Evolutionary conservation across 2,113 vertebrate genomes (phyloP).

Genomic region (Hystrix cristata): DNA sequence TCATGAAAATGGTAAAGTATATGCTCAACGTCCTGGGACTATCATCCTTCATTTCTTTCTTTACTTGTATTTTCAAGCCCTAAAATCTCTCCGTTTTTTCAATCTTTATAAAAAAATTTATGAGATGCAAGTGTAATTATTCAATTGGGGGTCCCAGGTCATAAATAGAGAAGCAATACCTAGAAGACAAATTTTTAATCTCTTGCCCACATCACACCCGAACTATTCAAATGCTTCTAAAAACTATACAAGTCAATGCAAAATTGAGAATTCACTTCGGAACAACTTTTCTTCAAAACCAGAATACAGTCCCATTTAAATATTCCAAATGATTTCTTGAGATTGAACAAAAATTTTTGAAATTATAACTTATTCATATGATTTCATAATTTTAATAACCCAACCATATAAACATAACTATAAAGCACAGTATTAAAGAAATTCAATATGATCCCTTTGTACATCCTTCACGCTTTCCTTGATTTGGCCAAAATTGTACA

Average conservation of each 20-base stretch:
- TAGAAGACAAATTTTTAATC: background rate
- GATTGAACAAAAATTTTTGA: background rate
- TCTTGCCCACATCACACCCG: background rate
- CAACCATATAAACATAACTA: background rate
- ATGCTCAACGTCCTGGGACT: background rate
- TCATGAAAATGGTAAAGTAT: background rate
- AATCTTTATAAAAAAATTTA: background rate
- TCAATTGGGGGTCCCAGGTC: background rate
- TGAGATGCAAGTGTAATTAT: background rate
- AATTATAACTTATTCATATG: background rate
- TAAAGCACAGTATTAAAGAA: background rate
- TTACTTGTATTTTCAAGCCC: background rate
- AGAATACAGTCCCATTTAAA: background rate
- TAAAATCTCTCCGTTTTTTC: background rate
- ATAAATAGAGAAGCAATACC: background rate
- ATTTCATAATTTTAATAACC: background rate
- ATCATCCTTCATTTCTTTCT: background rate
- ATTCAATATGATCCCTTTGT: background rate
- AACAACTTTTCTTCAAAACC: background rate
- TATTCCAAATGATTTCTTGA: background rate
- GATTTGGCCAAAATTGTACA: background rate
- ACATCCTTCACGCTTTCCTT: background rate
- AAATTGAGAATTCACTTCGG: background rate
- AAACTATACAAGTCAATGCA: background rate
- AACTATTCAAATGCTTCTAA: background rate